A percentile compares a stretch with the other conserved stretches of the same genome.
phyloP scores from a whole-genome alignment of 2,113 vertebrate species.

The Micronisus gabar region DNA sequence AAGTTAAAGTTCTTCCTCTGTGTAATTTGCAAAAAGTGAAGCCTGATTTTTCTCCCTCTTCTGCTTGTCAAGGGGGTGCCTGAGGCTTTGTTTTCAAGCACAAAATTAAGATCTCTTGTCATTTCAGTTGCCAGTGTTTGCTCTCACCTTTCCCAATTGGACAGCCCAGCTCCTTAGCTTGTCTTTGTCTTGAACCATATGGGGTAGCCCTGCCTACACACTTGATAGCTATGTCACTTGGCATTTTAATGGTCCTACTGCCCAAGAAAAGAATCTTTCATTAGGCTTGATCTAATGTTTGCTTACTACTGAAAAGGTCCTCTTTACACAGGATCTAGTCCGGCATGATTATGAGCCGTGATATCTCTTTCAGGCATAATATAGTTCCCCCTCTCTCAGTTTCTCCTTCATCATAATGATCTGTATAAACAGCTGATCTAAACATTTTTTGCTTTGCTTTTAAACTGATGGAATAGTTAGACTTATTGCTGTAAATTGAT shows the following conservation, averaged over 20 bases:
- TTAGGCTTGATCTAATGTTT: neutral
- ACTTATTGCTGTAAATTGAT: neutral
- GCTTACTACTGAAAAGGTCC: neutral
- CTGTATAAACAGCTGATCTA: neutral
- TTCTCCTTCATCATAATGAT: neutral
- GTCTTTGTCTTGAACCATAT: neutral
- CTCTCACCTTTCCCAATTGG: neutral
- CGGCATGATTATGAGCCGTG: neutral
- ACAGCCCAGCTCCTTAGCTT: neutral
- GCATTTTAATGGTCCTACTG: neutral
- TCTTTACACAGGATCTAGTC: neutral
- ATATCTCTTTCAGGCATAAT: neutral
- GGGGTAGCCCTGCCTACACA: neutral
- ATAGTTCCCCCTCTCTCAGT: neutral
- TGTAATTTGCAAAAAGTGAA: neutral
- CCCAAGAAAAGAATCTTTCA: neutral
- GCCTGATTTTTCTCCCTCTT: neutral
- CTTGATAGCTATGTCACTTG: neutral
- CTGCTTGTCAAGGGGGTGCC: neutral
- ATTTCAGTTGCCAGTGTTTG: neutral
- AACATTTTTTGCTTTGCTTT: neutral
- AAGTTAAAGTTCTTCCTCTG: neutral
- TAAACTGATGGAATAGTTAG: neutral
- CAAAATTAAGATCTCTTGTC: neutral
- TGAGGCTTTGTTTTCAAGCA: neutral